Evolutionary conservation across 23 tunicate species (phyloP).

Genomic region (Corella eumyota): DNA sequence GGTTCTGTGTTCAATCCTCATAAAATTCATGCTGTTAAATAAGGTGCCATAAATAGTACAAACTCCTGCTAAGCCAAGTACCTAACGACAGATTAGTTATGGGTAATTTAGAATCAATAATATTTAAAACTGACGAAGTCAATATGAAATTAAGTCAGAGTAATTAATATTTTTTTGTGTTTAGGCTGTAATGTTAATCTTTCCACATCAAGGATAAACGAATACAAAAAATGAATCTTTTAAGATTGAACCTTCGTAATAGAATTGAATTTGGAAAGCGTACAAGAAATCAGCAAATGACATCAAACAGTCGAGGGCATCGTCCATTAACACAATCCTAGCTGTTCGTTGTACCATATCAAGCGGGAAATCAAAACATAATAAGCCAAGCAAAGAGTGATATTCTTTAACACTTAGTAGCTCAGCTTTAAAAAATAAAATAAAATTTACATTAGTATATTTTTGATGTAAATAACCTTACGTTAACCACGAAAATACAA

Average conservation of each 20-base stretch:
- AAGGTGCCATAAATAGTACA: no score
- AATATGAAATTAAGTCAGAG: no score
- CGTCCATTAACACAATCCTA: slow-evolving; percentile 78
- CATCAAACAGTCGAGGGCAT: slow-evolving; percentile 84
- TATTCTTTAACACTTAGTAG: slow-evolving; percentile 87
- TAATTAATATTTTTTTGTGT: no score
- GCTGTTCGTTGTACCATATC: slow-evolving; percentile 80
- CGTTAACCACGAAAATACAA: no score
- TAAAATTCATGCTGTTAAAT: background rate
- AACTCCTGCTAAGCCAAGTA: no score
- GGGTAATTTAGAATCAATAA: no score
- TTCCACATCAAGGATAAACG: no score
- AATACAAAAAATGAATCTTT: no score
- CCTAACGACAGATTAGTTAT: no score
- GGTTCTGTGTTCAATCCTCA: background rate
- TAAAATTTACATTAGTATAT: background rate
- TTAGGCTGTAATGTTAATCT: no score
- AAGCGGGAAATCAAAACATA: slow-evolving; percentile 83
- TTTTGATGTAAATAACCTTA: background rate
- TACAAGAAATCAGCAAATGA: slow-evolving; percentile 81
- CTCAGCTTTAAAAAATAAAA: slow-evolving; percentile 11
- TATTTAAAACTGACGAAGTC: no score
- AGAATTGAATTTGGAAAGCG: slow-evolving; percentile 86
- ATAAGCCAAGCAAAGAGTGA: slow-evolving; percentile 63
- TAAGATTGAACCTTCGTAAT: slow-evolving; percentile 89